Percentiles rank a stretch among this genome's conserved stretches.
Evolutionary conservation across 2,113 vertebrate species (phyloP).

Genomic region (Platanista minor): DNA sequence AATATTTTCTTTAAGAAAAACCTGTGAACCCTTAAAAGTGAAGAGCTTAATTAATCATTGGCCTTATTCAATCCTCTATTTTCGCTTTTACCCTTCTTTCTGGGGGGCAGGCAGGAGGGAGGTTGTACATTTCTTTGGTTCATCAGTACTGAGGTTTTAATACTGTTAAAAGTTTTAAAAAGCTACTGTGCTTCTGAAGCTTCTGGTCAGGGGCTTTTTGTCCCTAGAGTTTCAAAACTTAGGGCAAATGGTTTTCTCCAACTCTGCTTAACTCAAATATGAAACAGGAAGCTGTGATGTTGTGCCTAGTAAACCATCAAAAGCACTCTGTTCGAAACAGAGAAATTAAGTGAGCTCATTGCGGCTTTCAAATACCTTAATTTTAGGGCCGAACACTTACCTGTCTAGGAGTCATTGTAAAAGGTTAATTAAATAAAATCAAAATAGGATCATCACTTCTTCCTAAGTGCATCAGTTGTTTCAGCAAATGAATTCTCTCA

Average conservation of each 20-base stretch:
- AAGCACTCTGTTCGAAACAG: conserved; percentile 67
- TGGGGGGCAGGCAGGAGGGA: neutral
- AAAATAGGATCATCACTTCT: conserved; percentile 26
- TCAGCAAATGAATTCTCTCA: neutral
- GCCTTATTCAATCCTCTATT: neutral
- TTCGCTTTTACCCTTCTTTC: neutral
- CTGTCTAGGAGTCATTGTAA: conserved; percentile 60
- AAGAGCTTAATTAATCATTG: neutral
- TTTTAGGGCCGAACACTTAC: conserved; percentile 53
- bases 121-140: neutral
- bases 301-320: conserved; percentile 73
- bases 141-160: neutral
- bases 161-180: neutral
- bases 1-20: neutral
- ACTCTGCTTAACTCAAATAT: conserved; percentile 11
- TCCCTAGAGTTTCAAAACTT: neutral
- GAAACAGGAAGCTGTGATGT: conserved; percentile 74
- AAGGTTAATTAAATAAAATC: conserved; percentile 51
- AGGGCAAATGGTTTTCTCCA: conserved; percentile 45
- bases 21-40: neutral
- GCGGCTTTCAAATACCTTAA: conserved; percentile 51
- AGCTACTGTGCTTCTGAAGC: neutral
- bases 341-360: conserved; percentile 73
- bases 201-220: neutral
- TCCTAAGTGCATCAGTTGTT: conserved; percentile 45